Conservation (phyloP, 2,888 invertebrate species). For the Limnephilus rhombicus region DNA sequence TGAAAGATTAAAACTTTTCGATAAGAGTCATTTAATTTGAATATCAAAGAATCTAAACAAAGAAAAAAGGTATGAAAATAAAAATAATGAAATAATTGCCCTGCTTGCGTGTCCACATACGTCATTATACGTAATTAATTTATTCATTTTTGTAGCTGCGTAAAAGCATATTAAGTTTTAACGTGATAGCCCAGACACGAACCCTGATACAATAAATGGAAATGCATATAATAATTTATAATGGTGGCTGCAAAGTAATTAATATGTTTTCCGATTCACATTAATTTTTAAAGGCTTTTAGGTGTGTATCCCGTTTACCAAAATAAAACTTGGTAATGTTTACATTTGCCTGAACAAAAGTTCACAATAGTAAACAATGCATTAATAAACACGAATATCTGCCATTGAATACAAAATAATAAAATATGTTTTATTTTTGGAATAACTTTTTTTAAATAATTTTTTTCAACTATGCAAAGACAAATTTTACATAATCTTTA, state of each 20-base stretch:
- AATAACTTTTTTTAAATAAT: no score
- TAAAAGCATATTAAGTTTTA: neutral
- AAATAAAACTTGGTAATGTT: neutral
- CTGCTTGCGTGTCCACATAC: neutral
- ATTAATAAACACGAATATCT: neutral
- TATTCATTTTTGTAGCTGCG: neutral
- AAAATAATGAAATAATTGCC: neutral
- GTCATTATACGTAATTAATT: neutral
- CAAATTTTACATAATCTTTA: no score
- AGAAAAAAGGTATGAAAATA: neutral
- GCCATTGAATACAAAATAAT: neutral
- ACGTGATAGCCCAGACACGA: neutral
- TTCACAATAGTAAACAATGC: no score
- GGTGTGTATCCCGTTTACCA: neutral
- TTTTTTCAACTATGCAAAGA: no score
- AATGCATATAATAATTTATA: neutral
- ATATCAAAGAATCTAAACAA: neutral
- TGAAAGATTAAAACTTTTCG: neutral
- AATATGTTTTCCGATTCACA: neutral
- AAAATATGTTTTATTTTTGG: no score
- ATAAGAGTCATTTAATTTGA: neutral
- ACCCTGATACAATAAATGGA: neutral
- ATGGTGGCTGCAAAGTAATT: neutral
- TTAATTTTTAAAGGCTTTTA: neutral
- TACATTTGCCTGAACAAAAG: neutral